Base-by-base conservation (phyloP, 2,888 invertebrate species). In the Nephrotoma flavescens region DNA sequence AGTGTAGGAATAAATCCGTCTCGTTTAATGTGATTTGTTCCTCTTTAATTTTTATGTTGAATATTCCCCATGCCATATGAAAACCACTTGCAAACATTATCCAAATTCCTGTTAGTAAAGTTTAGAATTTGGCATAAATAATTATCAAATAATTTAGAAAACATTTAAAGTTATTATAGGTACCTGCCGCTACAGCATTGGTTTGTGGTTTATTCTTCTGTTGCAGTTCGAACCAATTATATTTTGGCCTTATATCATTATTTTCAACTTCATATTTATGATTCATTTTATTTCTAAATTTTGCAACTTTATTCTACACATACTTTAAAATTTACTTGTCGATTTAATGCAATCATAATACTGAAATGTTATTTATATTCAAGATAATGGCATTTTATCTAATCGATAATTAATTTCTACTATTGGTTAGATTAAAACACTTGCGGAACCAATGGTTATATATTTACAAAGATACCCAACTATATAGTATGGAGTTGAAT, bases 131-230 rank as follows among this genome's bases (percentile, higher is more conserved):
- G 11, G 7, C 71, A 71, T 31, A 7, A 4, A 71, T 9, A 31
- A 0, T 71, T 71, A 71, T 71, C 31, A 7, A 31, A 71, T 71
- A 9, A 31, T 31, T 31, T 31, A 31, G 7, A 31, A 31, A 0
- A 9, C 9, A 31, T 47, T 71, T 71, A 31, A 31, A 57, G 52
- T 71, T 7, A 9, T 12, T 71, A 31, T 31, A 31, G 31, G 2
- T 83, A 86, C 83, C 86, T 15, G 42, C 57, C n/a, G 44, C 31
- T 42, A 86, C 42, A 71, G 83, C 87, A 86, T 87, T 87, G 1
- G 71, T 85, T 45, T 87, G 87, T 47, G 87, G 87, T 19, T 87
- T 87, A 83, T 87, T 86, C 42, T 87, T 87, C 19, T 87, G 87
- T 15, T 86, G 52, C 15, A 47, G 86, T 85, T 86, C 85, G 41